A percentile compares a stretch with the other conserved stretches of the same genome.
Evolutionary conservation across 2,797 vertebrate species (phyloP).

Genomic region (Pogonophryne albipinna): DNA sequence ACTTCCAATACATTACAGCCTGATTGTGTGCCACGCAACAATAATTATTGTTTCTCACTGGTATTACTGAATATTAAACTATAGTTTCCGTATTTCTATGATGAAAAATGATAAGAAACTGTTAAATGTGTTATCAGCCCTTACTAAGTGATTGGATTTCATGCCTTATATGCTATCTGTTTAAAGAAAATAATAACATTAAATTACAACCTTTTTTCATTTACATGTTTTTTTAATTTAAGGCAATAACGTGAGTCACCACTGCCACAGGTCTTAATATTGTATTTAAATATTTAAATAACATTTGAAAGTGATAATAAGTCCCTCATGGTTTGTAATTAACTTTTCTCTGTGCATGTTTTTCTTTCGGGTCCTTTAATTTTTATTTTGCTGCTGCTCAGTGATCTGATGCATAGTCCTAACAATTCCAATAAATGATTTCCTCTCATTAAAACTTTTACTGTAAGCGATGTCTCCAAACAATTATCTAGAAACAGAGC

Average conservation of each 20-base stretch:
- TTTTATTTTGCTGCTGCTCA: not conserved
- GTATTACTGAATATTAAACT: not conserved
- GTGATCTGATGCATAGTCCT: conserved; percentile 7
- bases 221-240: not conserved
- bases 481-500: conserved; percentile 46
- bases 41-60: conserved; percentile 34
- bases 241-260: not conserved
- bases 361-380: conserved; percentile 16
- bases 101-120: conserved; percentile 17
- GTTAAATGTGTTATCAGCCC: not conserved
- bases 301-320: not conserved
- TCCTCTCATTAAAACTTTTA: conserved; percentile 34
- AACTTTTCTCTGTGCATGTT: not conserved
- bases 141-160: not conserved
- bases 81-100: not conserved
- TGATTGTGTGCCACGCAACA: conserved; percentile 25
- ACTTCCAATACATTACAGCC: conserved; percentile 44
- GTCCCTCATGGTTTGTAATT: not conserved
- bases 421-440: conserved; percentile 18
- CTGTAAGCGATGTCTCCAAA: conserved; percentile 44
- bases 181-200: not conserved
- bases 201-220: not conserved
- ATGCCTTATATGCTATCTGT: not conserved
- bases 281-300: not conserved
- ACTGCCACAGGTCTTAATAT: not conserved